Evolutionary conservation across 2,113 vertebrate species (phyloP), one percentile per base, ranked within the genome.

Genomic region (Hymenochirus boettgeri): DNA sequence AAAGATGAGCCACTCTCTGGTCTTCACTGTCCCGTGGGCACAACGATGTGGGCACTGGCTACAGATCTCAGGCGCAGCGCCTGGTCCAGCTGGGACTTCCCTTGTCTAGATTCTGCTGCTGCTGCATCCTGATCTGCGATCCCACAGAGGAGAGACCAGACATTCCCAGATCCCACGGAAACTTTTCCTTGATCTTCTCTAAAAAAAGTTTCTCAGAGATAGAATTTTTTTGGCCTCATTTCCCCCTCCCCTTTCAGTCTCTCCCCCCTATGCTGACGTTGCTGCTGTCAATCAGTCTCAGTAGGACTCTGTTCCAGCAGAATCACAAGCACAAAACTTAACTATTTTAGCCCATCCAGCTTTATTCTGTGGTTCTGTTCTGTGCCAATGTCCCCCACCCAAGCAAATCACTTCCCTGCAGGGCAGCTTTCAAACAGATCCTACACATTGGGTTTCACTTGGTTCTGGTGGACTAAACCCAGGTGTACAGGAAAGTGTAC

Each of bases 171-270:
- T 72, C 69, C 57, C 65, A 60, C 65, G 67, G 56, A 73, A 71
- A 72, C 78, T 72, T 81, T 78, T 83, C 83, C 86, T 82, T 78
- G 82, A 79, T 85, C 82, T 81, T 66, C 74, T 64, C 73, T 64
- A 73, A 74, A 57, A 57, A 73, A 75, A 80, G 73, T 73, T 77
- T 76, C 71, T 77, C 79, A 74, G 74, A 69, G 74, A 79, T 78
- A 85, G 79, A 74, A 79, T 85, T 45, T 24, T 69, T 59, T 69
- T 69, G 65, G 65, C 80, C 69, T 73, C 70, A 70, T 72, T 67
- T 73, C 73, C 73, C 74, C 77, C 70, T 61, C 76, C 76, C 74
- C 72, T 76, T 74, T 78, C 76, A 67, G 74, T 73, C 75, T 76
- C 74, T 73, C 76, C 71, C 73, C 17, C 69, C 62, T 73, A 71